A percentile compares a stretch with the other conserved stretches of the same genome.
Evolutionary conservation across 2,797 vertebrate species (phyloP).

Genomic region (Clarias pachynema): DNA sequence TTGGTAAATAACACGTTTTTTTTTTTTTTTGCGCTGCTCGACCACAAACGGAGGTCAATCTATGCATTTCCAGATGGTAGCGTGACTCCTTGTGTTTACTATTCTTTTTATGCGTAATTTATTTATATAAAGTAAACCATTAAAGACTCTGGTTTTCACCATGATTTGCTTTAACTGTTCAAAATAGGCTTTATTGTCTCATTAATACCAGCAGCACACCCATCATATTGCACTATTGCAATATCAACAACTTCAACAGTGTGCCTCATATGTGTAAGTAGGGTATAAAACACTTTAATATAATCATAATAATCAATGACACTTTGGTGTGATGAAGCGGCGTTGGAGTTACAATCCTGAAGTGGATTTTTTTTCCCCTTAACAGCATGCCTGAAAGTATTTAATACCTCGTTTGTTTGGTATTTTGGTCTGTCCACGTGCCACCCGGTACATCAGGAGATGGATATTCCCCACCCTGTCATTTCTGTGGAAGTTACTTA

Average conservation of each 20-base stretch:
- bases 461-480: too few relatives aligned
- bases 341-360: too few relatives aligned
- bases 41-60: slow-evolving; percentile 62
- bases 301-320: not conserved
- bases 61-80: slow-evolving; percentile 73
- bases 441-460: too few relatives aligned
- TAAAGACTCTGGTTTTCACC: slow-evolving; percentile 70
- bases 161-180: slow-evolving; percentile 69
- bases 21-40: slow-evolving; percentile 59
- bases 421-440: too few relatives aligned
- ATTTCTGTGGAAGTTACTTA: too few relatives aligned
- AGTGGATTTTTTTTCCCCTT: not conserved
- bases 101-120: slow-evolving; percentile 60
- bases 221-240: slow-evolving; percentile 17
- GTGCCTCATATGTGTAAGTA: not conserved
- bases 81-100: slow-evolving; percentile 71
- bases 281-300: not conserved
- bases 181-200: slow-evolving; percentile 75
- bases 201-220: slow-evolving; percentile 62
- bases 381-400: not conserved
- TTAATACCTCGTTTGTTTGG: not conserved
- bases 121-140: slow-evolving; percentile 73
- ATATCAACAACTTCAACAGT: not conserved
- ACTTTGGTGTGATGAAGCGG: not conserved
- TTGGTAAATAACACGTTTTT: slow-evolving; percentile 66